A percentile compares a stretch with the other conserved stretches of the same genome.
phyloP scores from a whole-genome alignment of 1,140 invertebrate species.

The Neelides sp. region DNA sequence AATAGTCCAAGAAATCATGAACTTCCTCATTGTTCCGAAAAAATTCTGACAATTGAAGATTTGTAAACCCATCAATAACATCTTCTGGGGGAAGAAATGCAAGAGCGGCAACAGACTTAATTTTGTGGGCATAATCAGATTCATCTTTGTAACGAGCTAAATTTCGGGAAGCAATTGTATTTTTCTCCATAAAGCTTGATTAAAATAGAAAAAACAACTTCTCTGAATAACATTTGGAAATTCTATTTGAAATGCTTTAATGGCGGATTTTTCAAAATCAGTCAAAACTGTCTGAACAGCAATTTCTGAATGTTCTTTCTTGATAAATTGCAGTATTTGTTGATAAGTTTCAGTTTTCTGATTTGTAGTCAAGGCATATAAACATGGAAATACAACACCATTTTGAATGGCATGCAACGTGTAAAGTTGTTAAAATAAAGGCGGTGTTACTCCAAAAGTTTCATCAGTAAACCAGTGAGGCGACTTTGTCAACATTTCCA shows the following conservation, averaged over 20 bases:
- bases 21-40: background rate
- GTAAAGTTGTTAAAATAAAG: slow-evolving; percentile 6
- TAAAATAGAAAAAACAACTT: slow-evolving; percentile 17
- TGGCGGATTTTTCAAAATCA: slow-evolving; percentile 8
- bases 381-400: background rate
- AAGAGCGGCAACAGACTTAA: background rate
- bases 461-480: slow-evolving; percentile 9
- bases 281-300: slow-evolving; percentile 2
- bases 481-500: too few relatives aligned
- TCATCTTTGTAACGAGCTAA: background rate
- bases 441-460: slow-evolving; percentile 5
- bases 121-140: background rate
- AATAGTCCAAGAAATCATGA: background rate
- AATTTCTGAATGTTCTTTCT: too few relatives aligned
- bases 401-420: slow-evolving; percentile 4
- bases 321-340: too few relatives aligned
- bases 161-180: background rate
- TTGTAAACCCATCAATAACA: background rate
- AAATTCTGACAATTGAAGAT: background rate
- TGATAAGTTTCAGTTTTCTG: too few relatives aligned
- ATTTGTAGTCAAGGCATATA: too few relatives aligned
- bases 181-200: slow-evolving; percentile 7
- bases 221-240: slow-evolving; percentile 1
- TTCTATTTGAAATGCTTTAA: background rate
- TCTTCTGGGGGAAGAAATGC: background rate